phyloP scores from a whole-genome alignment of 92 coral and sea anemone genomes.

The Montipora capitata region DNA sequence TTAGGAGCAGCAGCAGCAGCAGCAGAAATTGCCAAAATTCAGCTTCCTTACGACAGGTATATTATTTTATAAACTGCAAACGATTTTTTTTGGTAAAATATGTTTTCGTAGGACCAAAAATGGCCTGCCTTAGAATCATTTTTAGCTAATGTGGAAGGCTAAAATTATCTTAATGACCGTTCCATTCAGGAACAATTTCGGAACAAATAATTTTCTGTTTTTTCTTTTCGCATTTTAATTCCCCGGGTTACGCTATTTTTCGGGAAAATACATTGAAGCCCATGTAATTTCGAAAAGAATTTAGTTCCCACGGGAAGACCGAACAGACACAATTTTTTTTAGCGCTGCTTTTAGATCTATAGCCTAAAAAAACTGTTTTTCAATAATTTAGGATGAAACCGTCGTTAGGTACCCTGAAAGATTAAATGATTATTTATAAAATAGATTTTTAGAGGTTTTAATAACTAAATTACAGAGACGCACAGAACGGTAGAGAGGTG shows the following conservation, averaged over 20 bases:
- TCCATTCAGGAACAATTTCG: background rate
- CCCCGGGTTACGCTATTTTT: conserved; percentile 9
- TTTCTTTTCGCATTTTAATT: conserved; percentile 12
- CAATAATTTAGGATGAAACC: background rate
- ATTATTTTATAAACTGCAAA: background rate
- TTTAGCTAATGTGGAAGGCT: conserved; percentile 12
- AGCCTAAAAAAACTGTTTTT: background rate
- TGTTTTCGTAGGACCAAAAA: background rate
- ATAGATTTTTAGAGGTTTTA: conserved; percentile 14
- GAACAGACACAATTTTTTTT: background rate
- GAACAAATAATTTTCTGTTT: conserved; percentile 12
- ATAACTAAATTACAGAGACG: conserved; percentile 1
- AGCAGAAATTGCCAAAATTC: background rate
- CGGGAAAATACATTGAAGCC: conserved; percentile 2
- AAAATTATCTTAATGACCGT: conserved; percentile 8
- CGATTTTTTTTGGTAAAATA: background rate
- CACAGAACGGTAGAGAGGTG: conserved; percentile 5
- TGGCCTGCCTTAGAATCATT: conserved; percentile 10
- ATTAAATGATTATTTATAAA: conserved; percentile 7
- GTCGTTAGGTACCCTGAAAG: conserved; percentile 7
- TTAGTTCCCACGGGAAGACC: background rate
- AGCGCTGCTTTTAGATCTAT: conserved; percentile 16
- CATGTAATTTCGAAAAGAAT: background rate
- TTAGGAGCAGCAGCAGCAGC: conserved; percentile 1
- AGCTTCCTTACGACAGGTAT: background rate